Evolutionary conservation across 2,113 vertebrate species (phyloP).

Genomic region (Epinephelus moara): DNA sequence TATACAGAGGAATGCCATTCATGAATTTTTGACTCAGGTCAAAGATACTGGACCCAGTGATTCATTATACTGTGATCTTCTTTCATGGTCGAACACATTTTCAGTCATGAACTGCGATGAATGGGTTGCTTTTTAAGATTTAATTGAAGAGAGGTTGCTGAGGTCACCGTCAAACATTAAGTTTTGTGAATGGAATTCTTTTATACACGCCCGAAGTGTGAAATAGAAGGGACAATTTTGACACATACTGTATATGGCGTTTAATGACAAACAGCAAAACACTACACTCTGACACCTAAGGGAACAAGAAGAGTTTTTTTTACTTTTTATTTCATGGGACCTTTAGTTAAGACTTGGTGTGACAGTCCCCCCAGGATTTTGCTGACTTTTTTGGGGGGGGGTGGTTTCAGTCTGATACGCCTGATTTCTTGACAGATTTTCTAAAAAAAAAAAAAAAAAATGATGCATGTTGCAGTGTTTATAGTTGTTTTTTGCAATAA

Average conservation of each 20-base stretch:
- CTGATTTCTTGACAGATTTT: no score
- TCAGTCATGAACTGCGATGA: slow-evolving; percentile 1
- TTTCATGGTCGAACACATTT: slow-evolving; percentile 1
- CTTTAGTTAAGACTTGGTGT: not conserved
- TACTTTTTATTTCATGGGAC: not conserved
- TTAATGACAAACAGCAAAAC: not conserved
- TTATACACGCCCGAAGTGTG: no score
- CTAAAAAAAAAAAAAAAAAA: no score
- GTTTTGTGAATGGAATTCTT: no score
- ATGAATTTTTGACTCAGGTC: slow-evolving; percentile 54
- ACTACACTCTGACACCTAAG: not conserved
- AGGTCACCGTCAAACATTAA: not conserved
- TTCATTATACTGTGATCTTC: not conserved
- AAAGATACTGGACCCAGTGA: slow-evolving; percentile 23
- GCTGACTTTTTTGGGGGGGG: no score
- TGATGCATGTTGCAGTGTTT: no score
- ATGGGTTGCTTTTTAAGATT: not conserved
- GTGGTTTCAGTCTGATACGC: no score
- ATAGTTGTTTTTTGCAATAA: no score
- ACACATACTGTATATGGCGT: not conserved
- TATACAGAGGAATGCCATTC: slow-evolving; percentile 66
- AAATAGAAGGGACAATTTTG: no score
- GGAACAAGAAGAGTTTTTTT: not conserved
- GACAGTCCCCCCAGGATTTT: no score
- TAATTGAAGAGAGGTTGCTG: not conserved